These are phyloP conservation scores for Caradrina clavipalpis DNA, from an alignment of 2,888 invertebrate genomes.

Conservation along the genomic window DNA sequence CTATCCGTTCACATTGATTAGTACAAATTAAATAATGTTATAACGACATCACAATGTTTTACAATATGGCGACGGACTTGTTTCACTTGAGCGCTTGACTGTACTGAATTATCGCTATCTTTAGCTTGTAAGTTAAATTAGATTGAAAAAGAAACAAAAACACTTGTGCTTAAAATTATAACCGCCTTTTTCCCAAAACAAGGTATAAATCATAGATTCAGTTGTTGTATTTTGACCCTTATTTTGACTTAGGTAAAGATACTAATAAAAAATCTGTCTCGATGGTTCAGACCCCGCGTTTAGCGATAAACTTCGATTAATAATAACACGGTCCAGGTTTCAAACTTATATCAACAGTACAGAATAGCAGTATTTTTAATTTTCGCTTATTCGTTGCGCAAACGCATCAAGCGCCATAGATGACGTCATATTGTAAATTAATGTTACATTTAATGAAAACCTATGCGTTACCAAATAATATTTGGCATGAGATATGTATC, in stretches of 20 bases:
- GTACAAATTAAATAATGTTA: slow-evolving; percentile 25
- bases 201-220: not conserved
- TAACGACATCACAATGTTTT: slow-evolving; percentile 26
- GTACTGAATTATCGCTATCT: not conserved
- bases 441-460: slow-evolving; percentile 22
- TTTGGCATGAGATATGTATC: slow-evolving; percentile 56
- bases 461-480: slow-evolving; percentile 51
- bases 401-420: not conserved
- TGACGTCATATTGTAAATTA: slow-evolving; percentile 18
- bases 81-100: not conserved
- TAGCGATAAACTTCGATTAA: too few relatives aligned
- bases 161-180: too few relatives aligned
- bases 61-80: slow-evolving; percentile 16
- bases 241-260: not conserved
- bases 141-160: not conserved
- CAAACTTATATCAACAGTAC: too few relatives aligned
- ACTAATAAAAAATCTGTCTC: not conserved
- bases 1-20: slow-evolving; percentile 47
- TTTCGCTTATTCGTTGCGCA: not conserved
- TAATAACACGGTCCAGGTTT: too few relatives aligned
- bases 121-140: too few relatives aligned
- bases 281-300: too few relatives aligned
- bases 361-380: not conserved
- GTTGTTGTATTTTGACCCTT: not conserved
- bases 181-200: too few relatives aligned